Percentiles rank a stretch among this genome's conserved stretches.
Conservation (phyloP, 1,140 invertebrate genomes). For the Drosophila bifasciata region DNA sequence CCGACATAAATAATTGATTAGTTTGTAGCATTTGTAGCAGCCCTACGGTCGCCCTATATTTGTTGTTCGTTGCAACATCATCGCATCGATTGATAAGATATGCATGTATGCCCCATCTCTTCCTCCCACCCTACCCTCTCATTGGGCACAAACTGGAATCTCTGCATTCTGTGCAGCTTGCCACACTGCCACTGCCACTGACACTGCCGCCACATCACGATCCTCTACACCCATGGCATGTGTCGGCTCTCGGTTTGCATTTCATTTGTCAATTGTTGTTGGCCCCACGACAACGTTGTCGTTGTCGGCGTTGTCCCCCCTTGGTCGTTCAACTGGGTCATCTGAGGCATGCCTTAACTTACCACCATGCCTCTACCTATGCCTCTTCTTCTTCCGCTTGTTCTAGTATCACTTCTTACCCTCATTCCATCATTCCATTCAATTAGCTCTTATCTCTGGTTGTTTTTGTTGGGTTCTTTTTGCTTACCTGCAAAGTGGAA, state of each 20-base stretch:
- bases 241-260: constrained; percentile 46
- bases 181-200: constrained; percentile 9
- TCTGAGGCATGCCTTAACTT: constrained; percentile 21
- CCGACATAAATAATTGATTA: constrained; percentile 3
- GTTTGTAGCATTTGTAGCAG: constrained; percentile 12
- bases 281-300: not conserved
- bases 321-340: constrained; percentile 52
- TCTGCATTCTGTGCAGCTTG: constrained; percentile 16
- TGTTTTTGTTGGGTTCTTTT: not conserved
- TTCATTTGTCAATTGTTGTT: constrained; percentile 61
- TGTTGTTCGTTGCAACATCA: constrained; percentile 5
- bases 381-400: not conserved
- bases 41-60: constrained; percentile 13
- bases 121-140: not conserved
- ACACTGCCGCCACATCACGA: constrained; percentile 24
- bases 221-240: constrained; percentile 60
- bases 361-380: constrained; percentile 1
- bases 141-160: constrained; percentile 19
- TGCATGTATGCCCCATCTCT: constrained; percentile 6
- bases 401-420: too few species aligned
- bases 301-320: not conserved
- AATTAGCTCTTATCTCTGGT: constrained; percentile 36
- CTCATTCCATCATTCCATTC: constrained; percentile 22
- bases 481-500: constrained; percentile 40
- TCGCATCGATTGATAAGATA: constrained; percentile 23